Percentiles rank a stretch among this genome's conserved stretches.
Evolutionary conservation across 2,888 invertebrate species (phyloP).

Genomic region (Acleris literana): DNA sequence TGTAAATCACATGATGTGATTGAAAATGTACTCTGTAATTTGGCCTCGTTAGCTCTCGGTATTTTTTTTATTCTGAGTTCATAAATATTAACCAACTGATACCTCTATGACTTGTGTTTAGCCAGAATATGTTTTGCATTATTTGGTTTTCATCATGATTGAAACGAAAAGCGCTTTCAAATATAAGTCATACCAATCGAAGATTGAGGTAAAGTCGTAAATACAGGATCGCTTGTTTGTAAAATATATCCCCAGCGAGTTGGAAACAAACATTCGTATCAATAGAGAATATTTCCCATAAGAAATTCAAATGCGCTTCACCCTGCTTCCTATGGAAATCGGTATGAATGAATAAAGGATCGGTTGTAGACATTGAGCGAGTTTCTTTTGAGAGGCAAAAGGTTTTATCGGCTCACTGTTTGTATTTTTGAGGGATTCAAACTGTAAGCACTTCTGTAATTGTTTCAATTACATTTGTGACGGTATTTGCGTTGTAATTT

Average conservation of each 20-base stretch:
- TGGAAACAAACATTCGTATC: conserved; percentile 66
- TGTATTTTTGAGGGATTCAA: conserved; percentile 50
- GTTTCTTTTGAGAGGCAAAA: conserved; percentile 46
- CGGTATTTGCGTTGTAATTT: conserved; percentile 12
- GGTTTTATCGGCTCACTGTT: conserved; percentile 50
- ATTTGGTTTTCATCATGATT: no score
- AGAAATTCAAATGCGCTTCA: conserved; percentile 68
- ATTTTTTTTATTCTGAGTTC: no score
- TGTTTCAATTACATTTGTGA: conserved; percentile 26
- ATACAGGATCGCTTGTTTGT: conserved; percentile 49
- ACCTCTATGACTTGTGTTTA: no score
- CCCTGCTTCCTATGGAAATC: conserved; percentile 69
- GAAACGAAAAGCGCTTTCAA: not conserved
- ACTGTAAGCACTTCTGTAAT: conserved; percentile 30
- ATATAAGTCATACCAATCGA: conserved; percentile 4
- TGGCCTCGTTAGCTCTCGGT: no score
- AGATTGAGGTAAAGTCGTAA: conserved; percentile 44
- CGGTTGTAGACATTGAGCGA: conserved; percentile 50
- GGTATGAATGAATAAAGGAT: conserved; percentile 69
- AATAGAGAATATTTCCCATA: conserved; percentile 60
- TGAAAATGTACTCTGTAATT: no score
- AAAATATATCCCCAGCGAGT: conserved; percentile 60
- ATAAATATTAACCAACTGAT: no score
- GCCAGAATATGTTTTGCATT: no score
- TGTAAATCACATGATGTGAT: no score